These are phyloP conservation scores for Dendrolimus pini DNA, from an alignment of 2,888 invertebrate species.

Conservation along the genomic window DNA sequence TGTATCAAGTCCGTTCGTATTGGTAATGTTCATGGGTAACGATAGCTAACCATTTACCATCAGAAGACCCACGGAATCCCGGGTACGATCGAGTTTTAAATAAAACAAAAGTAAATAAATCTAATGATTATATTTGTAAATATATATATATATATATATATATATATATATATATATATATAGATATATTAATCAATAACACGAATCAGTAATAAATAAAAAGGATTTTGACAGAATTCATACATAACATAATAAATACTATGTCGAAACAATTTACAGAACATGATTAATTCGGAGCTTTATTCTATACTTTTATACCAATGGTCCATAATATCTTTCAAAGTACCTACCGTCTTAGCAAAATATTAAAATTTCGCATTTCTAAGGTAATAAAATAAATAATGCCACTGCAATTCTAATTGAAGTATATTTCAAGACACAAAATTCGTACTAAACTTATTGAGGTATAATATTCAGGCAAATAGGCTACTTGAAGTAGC, in stretches of 20 bases:
- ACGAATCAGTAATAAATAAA: neutral
- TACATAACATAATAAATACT: neutral
- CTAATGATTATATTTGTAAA: conserved; percentile 4
- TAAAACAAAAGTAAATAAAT: conserved; percentile 3
- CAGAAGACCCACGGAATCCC: too few relatives aligned
- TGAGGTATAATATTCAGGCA: conserved; percentile 72
- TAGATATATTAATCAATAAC: conserved; percentile 2
- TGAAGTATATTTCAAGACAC: conserved; percentile 66
- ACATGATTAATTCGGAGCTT: neutral
- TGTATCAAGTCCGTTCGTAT: too few relatives aligned
- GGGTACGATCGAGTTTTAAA: neutral
- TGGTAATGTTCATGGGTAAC: too few relatives aligned
- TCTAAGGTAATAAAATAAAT: conserved; percentile 27
- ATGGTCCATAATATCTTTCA: conserved; percentile 1
- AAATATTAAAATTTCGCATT: conserved; percentile 9
- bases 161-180: conserved; percentile 3
- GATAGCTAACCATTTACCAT: too few relatives aligned
- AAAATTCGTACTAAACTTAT: conserved; percentile 68
- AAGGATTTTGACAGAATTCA: neutral
- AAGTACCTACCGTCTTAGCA: neutral
- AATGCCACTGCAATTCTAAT: conserved; percentile 49
- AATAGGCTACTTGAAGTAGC: conserved; percentile 57
- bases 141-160: too few relatives aligned
- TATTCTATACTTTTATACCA: neutral
- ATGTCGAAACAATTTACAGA: neutral